Evolutionary conservation across 1,140 invertebrate species (phyloP).

Genomic region (Sminthurides bifidus): DNA sequence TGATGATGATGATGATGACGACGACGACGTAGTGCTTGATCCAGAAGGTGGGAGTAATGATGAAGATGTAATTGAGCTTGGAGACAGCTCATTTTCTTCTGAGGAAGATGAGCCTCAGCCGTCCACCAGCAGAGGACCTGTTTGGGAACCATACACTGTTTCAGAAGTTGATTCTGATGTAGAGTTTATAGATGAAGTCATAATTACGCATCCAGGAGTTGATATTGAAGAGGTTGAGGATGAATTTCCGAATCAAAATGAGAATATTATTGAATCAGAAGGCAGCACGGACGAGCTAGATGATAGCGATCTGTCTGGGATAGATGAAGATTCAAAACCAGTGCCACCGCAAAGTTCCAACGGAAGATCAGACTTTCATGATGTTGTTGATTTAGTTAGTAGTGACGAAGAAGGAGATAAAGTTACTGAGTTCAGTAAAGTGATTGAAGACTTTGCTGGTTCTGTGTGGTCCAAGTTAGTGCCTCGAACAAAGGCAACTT

Average conservation of each 20-base stretch:
- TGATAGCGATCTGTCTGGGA: no score
- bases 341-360: neutral
- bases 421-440: neutral
- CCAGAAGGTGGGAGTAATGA: no score
- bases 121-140: neutral
- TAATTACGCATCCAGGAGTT: neutral
- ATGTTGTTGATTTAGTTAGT: neutral
- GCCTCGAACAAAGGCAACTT: neutral
- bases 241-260: neutral
- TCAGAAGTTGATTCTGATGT: neutral
- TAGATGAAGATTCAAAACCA: no score
- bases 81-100: conserved; percentile 31
- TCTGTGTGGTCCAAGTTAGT: neutral
- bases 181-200: conserved; percentile 1
- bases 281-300: no score
- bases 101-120: conserved; percentile 45
- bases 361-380: neutral
- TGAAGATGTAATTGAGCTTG: no score
- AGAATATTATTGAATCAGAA: no score
- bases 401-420: neutral
- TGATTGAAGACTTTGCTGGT: neutral
- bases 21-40: no score
- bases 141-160: neutral
- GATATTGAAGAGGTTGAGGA: conserved; percentile 1
- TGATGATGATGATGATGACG: no score